Percentiles rank a stretch among this genome's conserved stretches.
phyloP scores from a whole-genome alignment of 2,888 invertebrate genomes.

The Drosophila picticornis region DNA sequence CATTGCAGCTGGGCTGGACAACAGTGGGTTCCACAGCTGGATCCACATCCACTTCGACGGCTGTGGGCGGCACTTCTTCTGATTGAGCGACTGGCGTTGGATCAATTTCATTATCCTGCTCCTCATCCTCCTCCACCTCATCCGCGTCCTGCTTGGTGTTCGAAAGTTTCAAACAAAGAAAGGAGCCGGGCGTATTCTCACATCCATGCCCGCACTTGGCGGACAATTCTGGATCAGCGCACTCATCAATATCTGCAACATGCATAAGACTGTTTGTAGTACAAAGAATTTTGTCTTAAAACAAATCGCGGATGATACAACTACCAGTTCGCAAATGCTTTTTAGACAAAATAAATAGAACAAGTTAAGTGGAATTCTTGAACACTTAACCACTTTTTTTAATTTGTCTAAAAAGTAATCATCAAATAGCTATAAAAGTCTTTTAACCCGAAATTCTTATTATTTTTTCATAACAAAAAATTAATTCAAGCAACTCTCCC shows the following conservation, averaged over 20 bases:
- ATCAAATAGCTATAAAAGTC: not conserved
- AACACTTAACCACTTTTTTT: not conserved
- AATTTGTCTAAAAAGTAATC: not conserved
- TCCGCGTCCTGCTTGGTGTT: slow-evolving; percentile 39
- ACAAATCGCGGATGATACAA: not conserved
- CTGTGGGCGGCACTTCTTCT: not conserved
- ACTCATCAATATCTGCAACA: slow-evolving; percentile 88
- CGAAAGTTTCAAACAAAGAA: slow-evolving; percentile 83
- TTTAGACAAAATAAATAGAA: not conserved
- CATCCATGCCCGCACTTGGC: slow-evolving; percentile 86
- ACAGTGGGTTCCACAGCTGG: not conserved
- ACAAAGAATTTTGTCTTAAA: not conserved
- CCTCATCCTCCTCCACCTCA: slow-evolving; percentile 12
- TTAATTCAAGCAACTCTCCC: not conserved
- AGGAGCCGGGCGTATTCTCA: slow-evolving; percentile 89
- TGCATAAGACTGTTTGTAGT: not conserved
- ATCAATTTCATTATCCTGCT: slow-evolving; percentile 28
- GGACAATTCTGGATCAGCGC: slow-evolving; percentile 85
- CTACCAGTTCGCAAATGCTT: not conserved
- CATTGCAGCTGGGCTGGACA: slow-evolving; percentile 83
- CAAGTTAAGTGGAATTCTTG: not conserved
- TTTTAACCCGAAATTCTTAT: not conserved
- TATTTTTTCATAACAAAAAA: not conserved
- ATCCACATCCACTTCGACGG: not conserved
- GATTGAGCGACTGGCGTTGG: not conserved